phyloP scores from a whole-genome alignment of 2,888 invertebrate species.

The Drosophila glabriapex region DNA sequence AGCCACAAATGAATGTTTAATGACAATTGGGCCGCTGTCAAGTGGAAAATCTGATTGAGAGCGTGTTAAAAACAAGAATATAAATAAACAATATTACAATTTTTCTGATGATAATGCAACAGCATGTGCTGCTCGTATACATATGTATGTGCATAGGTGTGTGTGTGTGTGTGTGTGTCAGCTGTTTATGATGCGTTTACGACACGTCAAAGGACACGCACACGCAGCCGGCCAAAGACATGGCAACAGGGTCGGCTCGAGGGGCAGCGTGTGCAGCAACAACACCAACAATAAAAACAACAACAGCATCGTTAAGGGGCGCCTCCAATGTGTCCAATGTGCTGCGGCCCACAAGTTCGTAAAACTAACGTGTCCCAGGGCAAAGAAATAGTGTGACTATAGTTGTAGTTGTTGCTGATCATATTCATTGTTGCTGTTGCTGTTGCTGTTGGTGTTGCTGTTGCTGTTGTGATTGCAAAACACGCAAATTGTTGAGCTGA shows the following conservation, averaged over 20 bases:
- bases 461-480: slow-evolving; percentile 44
- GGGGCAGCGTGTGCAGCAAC: slow-evolving; percentile 1
- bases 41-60: slow-evolving; percentile 30
- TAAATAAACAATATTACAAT: slow-evolving; percentile 20
- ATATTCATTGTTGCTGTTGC: slow-evolving; percentile 13
- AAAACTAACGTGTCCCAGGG: slow-evolving; percentile 56
- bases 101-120: slow-evolving; percentile 34
- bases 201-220: slow-evolving; percentile 68
- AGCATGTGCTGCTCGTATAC: slow-evolving; percentile 20
- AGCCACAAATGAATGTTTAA: slow-evolving; percentile 1
- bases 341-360: slow-evolving; percentile 49
- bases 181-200: slow-evolving; percentile 77
- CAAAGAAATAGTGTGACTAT: slow-evolving; percentile 44
- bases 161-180: slow-evolving; percentile 23
- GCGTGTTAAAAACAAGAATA: slow-evolving; percentile 5
- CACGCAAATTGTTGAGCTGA: slow-evolving; percentile 36
- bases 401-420: slow-evolving; percentile 7
- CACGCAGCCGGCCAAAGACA: slow-evolving; percentile 4
- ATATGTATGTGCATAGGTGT: neutral
- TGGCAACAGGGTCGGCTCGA: neutral
- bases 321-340: slow-evolving; percentile 27
- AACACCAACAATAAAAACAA: slow-evolving; percentile 7
- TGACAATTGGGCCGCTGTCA: slow-evolving; percentile 7
- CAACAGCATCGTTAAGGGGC: slow-evolving; percentile 60
- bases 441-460: slow-evolving; percentile 36